Conservation (phyloP, 1,140 invertebrate genomes). For the Drosophila dunni region DNA sequence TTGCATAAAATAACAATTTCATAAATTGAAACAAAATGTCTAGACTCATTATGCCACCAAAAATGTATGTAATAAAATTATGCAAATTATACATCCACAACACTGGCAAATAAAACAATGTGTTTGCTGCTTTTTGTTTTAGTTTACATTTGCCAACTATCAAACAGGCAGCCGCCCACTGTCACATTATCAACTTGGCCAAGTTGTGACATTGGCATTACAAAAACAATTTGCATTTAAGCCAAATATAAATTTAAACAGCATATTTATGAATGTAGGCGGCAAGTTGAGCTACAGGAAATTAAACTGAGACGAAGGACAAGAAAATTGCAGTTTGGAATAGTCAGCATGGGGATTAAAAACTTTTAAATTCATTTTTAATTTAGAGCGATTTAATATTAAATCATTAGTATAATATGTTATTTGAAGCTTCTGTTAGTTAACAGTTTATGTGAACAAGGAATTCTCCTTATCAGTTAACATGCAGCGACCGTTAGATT, state of each 20-base stretch:
- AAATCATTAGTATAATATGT: no score
- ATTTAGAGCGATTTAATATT: no score
- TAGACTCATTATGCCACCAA: constrained; percentile 71
- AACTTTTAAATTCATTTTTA: no score
- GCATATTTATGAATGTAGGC: background rate
- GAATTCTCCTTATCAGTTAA: no score
- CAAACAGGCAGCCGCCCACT: background rate
- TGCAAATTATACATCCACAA: constrained; percentile 57
- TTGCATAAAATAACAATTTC: constrained; percentile 72
- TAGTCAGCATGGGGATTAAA: no score
- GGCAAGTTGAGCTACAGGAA: no score
- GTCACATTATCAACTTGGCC: constrained; percentile 21
- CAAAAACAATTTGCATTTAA: constrained; percentile 28
- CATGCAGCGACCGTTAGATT: no score
- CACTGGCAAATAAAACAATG: constrained; percentile 11
- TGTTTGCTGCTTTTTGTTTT: constrained; percentile 4
- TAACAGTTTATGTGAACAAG: no score
- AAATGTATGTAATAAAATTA: constrained; percentile 71
- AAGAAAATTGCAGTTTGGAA: no score
- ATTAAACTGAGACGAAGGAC: no score
- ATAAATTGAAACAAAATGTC: constrained; percentile 72
- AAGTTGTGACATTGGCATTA: constrained; percentile 12
- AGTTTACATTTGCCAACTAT: constrained; percentile 6
- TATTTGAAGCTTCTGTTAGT: no score
- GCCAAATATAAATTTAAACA: constrained; percentile 20